phyloP scores from a whole-genome alignment of 2,113 vertebrate species.

The Gnathonemus echidnorhynchus region DNA sequence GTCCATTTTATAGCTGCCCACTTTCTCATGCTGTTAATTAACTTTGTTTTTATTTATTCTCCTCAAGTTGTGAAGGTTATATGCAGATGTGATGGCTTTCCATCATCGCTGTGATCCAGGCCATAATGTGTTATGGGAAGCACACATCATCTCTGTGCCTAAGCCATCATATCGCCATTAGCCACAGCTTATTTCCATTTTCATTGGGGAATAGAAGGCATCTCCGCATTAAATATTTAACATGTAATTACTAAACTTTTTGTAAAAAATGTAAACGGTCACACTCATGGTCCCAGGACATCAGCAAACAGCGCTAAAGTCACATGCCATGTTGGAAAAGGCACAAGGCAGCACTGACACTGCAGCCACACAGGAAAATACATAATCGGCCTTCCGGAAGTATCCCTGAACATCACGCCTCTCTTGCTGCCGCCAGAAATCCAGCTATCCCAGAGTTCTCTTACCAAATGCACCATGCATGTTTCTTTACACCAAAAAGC shows the following conservation, averaged over 20 bases:
- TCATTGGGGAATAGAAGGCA: not conserved
- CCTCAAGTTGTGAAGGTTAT: conserved; percentile 36
- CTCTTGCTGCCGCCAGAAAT: too few relatives aligned
- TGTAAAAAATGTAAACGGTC: not conserved
- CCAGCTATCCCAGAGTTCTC: not conserved
- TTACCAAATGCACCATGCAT: not conserved
- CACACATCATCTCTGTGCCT: conserved; percentile 24
- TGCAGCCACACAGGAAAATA: not conserved
- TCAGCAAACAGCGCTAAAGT: not conserved
- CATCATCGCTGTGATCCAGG: conserved; percentile 32
- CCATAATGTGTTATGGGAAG: conserved; percentile 24
- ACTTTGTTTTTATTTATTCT: conserved; percentile 42
- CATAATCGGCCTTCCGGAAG: not conserved
- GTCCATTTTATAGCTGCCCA: not conserved
- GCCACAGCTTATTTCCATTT: conserved; percentile 31
- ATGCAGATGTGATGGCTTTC: conserved; percentile 36
- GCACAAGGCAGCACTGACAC: not conserved
- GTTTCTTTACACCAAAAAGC: not conserved
- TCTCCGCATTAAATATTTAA: conserved; percentile 9
- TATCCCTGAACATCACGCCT: not conserved
- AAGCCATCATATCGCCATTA: conserved; percentile 11
- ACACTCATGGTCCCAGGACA: not conserved
- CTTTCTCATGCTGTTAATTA: conserved; percentile 31
- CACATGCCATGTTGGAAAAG: not conserved
- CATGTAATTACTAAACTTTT: conserved; percentile 11